Conservation (phyloP, 2,113 vertebrate species). For the Alectura lathami region DNA sequence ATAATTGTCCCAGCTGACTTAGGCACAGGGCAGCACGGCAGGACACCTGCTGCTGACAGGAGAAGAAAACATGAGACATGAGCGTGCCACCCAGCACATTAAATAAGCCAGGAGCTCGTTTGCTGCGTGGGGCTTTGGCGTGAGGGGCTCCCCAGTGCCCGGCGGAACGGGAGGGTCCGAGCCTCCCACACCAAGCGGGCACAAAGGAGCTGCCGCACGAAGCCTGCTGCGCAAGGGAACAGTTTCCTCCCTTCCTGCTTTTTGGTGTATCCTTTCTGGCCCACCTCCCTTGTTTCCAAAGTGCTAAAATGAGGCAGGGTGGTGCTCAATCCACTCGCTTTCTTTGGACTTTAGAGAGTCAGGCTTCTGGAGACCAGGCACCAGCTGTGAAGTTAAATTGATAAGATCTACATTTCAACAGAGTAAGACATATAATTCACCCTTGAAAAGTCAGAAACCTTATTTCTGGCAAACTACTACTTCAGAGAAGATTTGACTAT, state of each 20-base stretch:
- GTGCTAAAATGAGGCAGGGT: background rate
- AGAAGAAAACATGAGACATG: background rate
- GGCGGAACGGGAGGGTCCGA: background rate
- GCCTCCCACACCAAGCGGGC: background rate
- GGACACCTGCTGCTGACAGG: constrained; percentile 48
- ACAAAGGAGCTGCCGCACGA: background rate
- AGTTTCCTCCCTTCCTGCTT: background rate
- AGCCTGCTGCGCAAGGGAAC: background rate
- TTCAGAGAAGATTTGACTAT: constrained; percentile 39
- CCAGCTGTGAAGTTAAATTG: constrained; percentile 41
- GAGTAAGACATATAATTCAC: constrained; percentile 49
- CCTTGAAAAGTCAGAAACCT: constrained; percentile 25
- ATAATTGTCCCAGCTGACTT: constrained; percentile 65
- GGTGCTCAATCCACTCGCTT: constrained; percentile 20
- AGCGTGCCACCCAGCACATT: background rate
- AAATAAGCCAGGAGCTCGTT: background rate
- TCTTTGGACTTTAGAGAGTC: constrained; percentile 13
- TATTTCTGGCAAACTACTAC: constrained; percentile 32
- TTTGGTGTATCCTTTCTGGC: background rate
- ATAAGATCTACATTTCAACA: constrained; percentile 55
- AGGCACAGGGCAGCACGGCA: constrained; percentile 64
- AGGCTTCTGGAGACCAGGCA: background rate
- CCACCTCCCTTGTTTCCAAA: background rate
- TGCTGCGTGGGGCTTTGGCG: background rate
- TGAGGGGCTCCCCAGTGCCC: background rate